Evolutionary conservation across 1,140 invertebrate species (phyloP).

Genomic region (Drosophila sulfurigaster): DNA sequence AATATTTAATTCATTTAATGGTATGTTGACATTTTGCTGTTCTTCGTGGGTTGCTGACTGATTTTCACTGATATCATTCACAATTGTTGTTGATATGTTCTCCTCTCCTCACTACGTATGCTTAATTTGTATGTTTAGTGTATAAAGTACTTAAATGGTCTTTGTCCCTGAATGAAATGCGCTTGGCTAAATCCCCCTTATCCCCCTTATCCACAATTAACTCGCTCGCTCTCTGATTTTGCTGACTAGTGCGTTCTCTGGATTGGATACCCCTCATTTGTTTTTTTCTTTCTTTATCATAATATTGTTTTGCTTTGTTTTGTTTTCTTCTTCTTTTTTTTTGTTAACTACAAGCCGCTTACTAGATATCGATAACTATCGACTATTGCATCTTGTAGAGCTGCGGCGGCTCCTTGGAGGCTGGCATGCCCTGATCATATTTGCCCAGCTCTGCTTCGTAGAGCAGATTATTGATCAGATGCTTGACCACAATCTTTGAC

Average conservation of each 20-base stretch:
- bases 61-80: constrained; percentile 43
- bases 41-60: constrained; percentile 47
- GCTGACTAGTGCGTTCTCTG: constrained; percentile 70
- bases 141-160: constrained; percentile 80
- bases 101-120: constrained; percentile 18
- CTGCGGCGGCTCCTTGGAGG: constrained; percentile 80
- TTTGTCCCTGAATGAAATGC: constrained; percentile 82
- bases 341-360: constrained; percentile 40
- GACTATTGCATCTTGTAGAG: constrained; percentile 76
- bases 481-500: constrained; percentile 81
- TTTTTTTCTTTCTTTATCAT: background rate
- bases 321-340: background rate
- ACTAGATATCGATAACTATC: background rate
- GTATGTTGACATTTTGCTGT: constrained; percentile 57
- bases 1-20: constrained; percentile 68
- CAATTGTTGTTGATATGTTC: constrained; percentile 18
- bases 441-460: constrained; percentile 82
- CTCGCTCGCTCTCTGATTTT: constrained; percentile 43
- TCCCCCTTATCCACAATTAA: background rate
- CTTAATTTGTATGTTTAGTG: constrained; percentile 28
- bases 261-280: background rate
- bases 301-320: background rate
- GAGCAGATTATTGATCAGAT: constrained; percentile 79
- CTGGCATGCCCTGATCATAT: constrained; percentile 81
- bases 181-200: constrained; percentile 32